Evolutionary conservation across 1,140 invertebrate species (phyloP), one percentile per base, ranked within the genome.

Genomic region (Caerostris darwini): DNA sequence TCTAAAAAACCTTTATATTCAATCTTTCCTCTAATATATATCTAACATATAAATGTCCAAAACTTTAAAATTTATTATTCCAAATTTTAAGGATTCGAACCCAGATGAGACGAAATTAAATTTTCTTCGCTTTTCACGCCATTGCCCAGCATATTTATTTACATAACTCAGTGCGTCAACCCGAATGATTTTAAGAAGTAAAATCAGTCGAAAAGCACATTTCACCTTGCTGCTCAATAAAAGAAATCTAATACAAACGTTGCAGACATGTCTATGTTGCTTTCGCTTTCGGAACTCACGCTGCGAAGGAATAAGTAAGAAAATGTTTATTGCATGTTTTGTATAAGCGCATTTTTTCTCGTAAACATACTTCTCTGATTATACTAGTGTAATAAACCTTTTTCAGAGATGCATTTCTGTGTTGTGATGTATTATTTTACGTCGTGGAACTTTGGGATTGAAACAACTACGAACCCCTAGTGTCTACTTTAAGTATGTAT

Each of bases 221-320:
- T 77, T 77, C 34, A 7, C 7, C 5, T 8, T 50, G 7, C 71
- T 10, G 7, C 10, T 6, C 34, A 34, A 14, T 77, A 50, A 34
- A 77, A 77, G 34, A 12, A 77, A 77, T 77, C 71, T 77, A 77
- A 77, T 77, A 77, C 50, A 53, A 77, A 53, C 34, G 19, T 10
- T 12, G 50, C 10, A 77, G 34, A 53, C 50, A 53, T 34, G 34
- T 53, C 71, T 77, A 34, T 7, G 71, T 50, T 77, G 53, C 71
- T 77, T 77, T 50, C 10, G 7, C 34, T 34, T 34, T 50, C 5
- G 10, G 7, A 77, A 50, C 34, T 14, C 19, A 10, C 34, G 8
- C 12, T 50, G 50, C 71, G 3, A 12, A 2, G 71, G 53, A 53
- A 77, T 50, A 17, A 19, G 19, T 14, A 69, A n/a, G 34, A 53